Evolutionary conservation across 1,140 invertebrate species (phyloP), one percentile per base, ranked within the genome.

Genomic region (Lepidurus apus): DNA sequence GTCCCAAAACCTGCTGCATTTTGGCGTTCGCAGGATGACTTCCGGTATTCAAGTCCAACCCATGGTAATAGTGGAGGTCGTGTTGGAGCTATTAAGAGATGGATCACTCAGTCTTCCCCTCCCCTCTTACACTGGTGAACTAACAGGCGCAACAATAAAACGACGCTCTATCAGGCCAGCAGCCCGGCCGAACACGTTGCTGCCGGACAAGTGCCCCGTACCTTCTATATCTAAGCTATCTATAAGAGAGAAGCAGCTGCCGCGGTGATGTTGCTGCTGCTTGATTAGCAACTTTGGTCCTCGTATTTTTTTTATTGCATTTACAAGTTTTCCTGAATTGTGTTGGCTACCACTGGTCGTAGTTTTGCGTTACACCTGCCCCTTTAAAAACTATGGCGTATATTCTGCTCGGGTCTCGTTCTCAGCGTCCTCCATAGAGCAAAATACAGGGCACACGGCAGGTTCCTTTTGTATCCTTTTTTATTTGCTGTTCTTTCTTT

Each of bases 321-420:
- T 65, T 65, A 5, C 53, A 65, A 65, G 53, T 65, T 65, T 65
- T 65, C 53, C 53, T 65, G 53, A 65, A 65, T 65, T 65, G 53
- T 65, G 17, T 13, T 21, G 21, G 53, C 53, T 65, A 7, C 53
- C 21, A 65, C 53, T 65, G 53, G 53, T 17, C 21, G 53, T 65
- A 21, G 53, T 3, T 21, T 65, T 65, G 13, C 21, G 4, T 65
- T 65, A 65, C 53, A 65, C 53, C 53, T 65, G 53, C 53, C 53
- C 53, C 53, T 65, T 65, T 65, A 65, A 65, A 65, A 65, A 65
- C 9, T 65, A 65, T 65, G 21, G 53, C 53, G 17, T 6, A 47
- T 47, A 47, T 47, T 47, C 45, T 47, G 9, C 2, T 47, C 45
- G 45, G 45, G 45, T 17, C 45, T 11, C 45, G 5, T 47, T 47